Evolutionary conservation across 1,140 invertebrate species (phyloP).

Genomic region (Watersipora subatra): DNA sequence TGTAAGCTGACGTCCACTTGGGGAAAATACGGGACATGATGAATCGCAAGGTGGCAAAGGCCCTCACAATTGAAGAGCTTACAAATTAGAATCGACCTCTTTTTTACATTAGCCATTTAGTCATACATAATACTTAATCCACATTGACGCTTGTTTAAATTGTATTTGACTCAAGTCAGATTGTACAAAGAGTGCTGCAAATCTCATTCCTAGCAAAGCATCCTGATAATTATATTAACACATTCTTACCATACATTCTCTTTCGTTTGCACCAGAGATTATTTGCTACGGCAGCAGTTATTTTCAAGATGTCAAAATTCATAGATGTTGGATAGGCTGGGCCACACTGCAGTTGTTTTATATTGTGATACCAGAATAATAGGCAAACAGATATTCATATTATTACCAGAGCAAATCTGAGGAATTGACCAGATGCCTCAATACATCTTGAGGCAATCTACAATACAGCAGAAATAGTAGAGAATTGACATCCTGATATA

Average conservation of each 20-base stretch:
- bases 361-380: not conserved
- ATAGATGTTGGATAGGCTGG: not conserved
- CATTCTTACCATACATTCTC: not conserved
- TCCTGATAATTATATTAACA: not conserved
- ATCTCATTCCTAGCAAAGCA: not conserved
- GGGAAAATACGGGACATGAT: not conserved
- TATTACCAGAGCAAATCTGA: no score
- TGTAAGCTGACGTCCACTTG: not conserved
- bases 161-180: not conserved
- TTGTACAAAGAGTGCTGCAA: not conserved
- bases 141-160: not conserved
- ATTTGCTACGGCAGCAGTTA: not conserved
- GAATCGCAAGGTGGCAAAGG: not conserved
- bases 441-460: not conserved
- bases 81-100: not conserved
- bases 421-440: not conserved
- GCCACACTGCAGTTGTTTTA: not conserved
- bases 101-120: not conserved
- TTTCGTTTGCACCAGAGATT: not conserved
- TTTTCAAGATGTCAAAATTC: not conserved
- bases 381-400: no score
- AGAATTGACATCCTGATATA: not conserved
- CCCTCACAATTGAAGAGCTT: not conserved
- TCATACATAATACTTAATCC: not conserved
- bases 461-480: not conserved